Base-by-base conservation (phyloP, 1,140 invertebrate species). In the Phymastichus coffea region DNA sequence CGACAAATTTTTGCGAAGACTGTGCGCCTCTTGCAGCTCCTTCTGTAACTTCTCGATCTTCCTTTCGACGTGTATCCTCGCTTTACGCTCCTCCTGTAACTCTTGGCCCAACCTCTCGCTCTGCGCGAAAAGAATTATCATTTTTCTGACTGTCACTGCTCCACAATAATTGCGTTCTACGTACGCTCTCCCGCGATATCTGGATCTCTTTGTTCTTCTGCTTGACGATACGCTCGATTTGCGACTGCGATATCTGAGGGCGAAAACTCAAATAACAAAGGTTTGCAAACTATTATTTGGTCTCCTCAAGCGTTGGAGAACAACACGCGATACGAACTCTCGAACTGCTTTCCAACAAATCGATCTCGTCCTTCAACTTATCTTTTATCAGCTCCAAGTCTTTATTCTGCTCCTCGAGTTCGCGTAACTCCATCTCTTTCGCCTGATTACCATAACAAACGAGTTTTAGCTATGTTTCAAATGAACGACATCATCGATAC, bases 361-460 rank as follows among this genome's bases (percentile, higher is more conserved):
- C 15, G 3, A 53, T 38, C 3, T 46, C 51, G 6, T 19, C 30
- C 20, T 41, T 59, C 56, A 62, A 14, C 30, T 63, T 48, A 17
- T 55, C 44, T 6, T 54, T 40, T 3, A 41, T 30, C 10, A 4
- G 14, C 19, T 57, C 41, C 17, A 37, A 60, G 26, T 61, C 43
- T 20, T 17, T 38, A 26, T 64, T 65, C n/a, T 56, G 20, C 6
- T 54, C 22, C 19, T 61, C 61, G 1, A 65, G 14, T 40, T 66
- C 61, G 17, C 60, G 52, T 19, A 69, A 25, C 33, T 66, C 64
- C 8, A 46, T 47, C 1, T 67, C 64, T 38, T 65, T 67, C 2
- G 46, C 58, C 68, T 69, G 33, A 2, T 20, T 59, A 19, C n/a
- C n/a, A n/a, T n/a, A n/a, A n/a, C n/a, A n/a, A n/a, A n/a, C n/a